These are phyloP conservation scores for Eudasyphora cyanicolor DNA, from an alignment of 2,888 invertebrate species.

Conservation along the genomic window DNA sequence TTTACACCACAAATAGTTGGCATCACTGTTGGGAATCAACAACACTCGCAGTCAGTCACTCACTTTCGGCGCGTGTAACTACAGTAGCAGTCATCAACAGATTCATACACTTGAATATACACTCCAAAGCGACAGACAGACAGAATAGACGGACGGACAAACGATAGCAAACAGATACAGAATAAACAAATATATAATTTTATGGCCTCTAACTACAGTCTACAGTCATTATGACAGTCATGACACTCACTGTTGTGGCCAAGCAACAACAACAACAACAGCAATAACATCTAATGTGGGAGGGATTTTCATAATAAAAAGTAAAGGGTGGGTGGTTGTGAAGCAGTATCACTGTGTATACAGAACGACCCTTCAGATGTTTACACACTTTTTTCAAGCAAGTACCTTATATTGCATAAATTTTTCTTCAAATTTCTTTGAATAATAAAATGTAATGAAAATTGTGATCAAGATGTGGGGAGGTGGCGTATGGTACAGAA, in stretches of 20 bases:
- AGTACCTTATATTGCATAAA: no score
- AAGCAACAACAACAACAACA: neutral
- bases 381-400: no score
- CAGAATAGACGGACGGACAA: neutral
- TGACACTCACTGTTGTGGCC: conserved; percentile 14
- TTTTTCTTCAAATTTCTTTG: no score
- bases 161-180: neutral
- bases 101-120: neutral
- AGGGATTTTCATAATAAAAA: neutral
- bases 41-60: neutral
- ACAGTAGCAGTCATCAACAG: conserved; percentile 6
- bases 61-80: neutral
- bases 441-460: no score
- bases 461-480: no score
- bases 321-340: neutral
- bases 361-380: neutral
- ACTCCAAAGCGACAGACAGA: no score
- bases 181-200: neutral
- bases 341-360: no score
- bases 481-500: no score
- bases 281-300: neutral
- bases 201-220: conserved; percentile 22
- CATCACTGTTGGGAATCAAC: neutral
- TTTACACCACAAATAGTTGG: no score
- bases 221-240: conserved; percentile 26